A percentile compares a stretch with the other conserved stretches of the same genome.
phyloP scores from a whole-genome alignment of 2,888 invertebrate genomes.

The Drosophila gaucha region DNA sequence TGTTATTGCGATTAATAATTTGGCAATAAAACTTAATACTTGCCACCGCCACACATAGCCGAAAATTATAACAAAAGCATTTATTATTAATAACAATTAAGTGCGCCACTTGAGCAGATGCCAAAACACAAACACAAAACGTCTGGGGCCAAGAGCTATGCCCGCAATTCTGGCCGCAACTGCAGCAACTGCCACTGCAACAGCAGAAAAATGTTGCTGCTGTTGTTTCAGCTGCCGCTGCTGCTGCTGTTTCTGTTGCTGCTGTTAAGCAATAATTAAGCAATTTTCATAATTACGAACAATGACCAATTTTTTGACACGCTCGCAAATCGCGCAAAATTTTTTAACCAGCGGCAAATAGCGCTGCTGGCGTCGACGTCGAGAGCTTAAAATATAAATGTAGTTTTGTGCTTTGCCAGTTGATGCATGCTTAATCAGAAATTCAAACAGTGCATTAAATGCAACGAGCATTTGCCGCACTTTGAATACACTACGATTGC shows the following conservation, averaged over 20 bases:
- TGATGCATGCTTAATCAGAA: slow-evolving; percentile 65
- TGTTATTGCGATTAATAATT: slow-evolving; percentile 72
- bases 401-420: slow-evolving; percentile 45
- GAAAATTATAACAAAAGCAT: slow-evolving; percentile 52
- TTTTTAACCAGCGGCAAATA: slow-evolving; percentile 75
- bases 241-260: slow-evolving; percentile 34
- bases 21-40: slow-evolving; percentile 63
- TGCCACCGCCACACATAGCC: slow-evolving; percentile 36
- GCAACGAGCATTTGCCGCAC: slow-evolving; percentile 30
- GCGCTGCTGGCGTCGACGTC: slow-evolving; percentile 19
- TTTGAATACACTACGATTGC: slow-evolving; percentile 33
- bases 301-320: slow-evolving; percentile 81
- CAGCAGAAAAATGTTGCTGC: slow-evolving; percentile 13
- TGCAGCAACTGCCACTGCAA: slow-evolving; percentile 18
- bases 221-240: slow-evolving; percentile 28
- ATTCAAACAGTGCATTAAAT: slow-evolving; percentile 54
- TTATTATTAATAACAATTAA: slow-evolving; percentile 71
- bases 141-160: slow-evolving; percentile 21
- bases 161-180: slow-evolving; percentile 40
- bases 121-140: slow-evolving; percentile 60
- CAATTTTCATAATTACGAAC: slow-evolving; percentile 81
- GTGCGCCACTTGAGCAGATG: slow-evolving; percentile 73
- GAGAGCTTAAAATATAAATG: slow-evolving; percentile 34
- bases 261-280: slow-evolving; percentile 79
- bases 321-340: slow-evolving; percentile 77